These are phyloP conservation scores for Drosophila repletoides DNA, from an alignment of 1,140 invertebrate species.

Conservation along the genomic window DNA sequence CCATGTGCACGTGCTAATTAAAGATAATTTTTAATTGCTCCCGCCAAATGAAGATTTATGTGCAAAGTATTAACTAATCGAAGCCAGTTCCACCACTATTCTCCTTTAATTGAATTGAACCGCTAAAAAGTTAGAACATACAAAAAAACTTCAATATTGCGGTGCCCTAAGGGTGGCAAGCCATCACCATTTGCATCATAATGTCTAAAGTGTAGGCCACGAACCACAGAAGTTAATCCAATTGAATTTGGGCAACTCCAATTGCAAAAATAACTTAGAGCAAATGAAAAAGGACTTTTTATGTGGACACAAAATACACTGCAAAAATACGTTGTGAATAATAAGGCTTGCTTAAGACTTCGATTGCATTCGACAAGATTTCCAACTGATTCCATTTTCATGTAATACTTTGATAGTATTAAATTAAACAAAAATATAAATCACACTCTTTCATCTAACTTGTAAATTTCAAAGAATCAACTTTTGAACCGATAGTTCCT, in stretches of 20 bases:
- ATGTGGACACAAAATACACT: slow-evolving; percentile 22
- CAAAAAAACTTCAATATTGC: neutral
- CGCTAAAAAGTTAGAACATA: slow-evolving; percentile 8
- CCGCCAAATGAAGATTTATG: slow-evolving; percentile 72
- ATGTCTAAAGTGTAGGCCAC: slow-evolving; percentile 32
- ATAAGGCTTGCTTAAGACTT: too few relatives aligned
- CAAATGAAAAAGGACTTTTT: slow-evolving; percentile 11
- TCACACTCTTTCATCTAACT: too few relatives aligned
- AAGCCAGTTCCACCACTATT: too few relatives aligned
- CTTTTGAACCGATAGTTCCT: too few relatives aligned
- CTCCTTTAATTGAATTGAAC: slow-evolving; percentile 58
- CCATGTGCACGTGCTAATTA: slow-evolving; percentile 69
- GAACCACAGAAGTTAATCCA: slow-evolving; percentile 56
- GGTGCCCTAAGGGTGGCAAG: neutral
- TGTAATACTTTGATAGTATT: too few relatives aligned
- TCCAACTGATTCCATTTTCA: too few relatives aligned
- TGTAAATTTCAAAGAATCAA: too few relatives aligned
- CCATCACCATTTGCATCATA: slow-evolving; percentile 43
- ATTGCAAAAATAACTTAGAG: neutral
- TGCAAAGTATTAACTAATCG: slow-evolving; percentile 45
- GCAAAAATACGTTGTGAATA: slow-evolving; percentile 2
- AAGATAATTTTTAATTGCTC: slow-evolving; percentile 76
- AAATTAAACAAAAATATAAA: too few relatives aligned
- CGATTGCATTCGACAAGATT: too few relatives aligned
- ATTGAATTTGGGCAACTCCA: slow-evolving; percentile 43